Percentiles rank a stretch among this genome's conserved stretches.
Evolutionary conservation across 2,888 invertebrate genomes (phyloP).

Genomic region (Drosophila longiperda): DNA sequence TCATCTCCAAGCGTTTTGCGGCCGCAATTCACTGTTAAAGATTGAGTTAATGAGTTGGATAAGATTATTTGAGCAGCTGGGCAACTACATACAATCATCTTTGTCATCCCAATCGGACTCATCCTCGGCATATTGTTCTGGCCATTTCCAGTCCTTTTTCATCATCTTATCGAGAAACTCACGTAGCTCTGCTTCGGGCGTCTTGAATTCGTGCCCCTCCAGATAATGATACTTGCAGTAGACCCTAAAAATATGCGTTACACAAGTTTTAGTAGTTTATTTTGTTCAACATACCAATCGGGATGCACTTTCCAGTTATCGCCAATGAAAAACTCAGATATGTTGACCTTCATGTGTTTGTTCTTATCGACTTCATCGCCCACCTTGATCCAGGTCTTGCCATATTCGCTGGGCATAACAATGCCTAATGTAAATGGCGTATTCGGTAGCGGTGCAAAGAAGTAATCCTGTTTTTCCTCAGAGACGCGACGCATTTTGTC

Average conservation of each 20-base stretch:
- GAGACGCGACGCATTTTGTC: constrained; percentile 94
- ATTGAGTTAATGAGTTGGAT: background rate
- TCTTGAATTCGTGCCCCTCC: constrained; percentile 90
- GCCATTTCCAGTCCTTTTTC: constrained; percentile 87
- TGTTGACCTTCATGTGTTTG: constrained; percentile 88
- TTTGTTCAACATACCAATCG: constrained; percentile 88
- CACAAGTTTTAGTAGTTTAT: background rate
- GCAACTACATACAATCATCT: constrained; percentile 75
- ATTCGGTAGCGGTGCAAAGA: constrained; percentile 91
- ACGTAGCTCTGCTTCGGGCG: constrained; percentile 90
- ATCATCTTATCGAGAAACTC: constrained; percentile 91
- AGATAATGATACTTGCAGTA: constrained; percentile 95
- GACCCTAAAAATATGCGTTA: constrained; percentile 86
- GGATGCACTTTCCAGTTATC: constrained; percentile 93
- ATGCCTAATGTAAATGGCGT: constrained; percentile 95
- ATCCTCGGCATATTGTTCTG: constrained; percentile 87
- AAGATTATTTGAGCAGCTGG: background rate
- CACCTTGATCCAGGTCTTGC: constrained; percentile 87
- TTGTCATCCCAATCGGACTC: constrained; percentile 79
- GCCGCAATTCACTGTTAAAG: constrained; percentile 87
- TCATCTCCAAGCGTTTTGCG: constrained; percentile 88
- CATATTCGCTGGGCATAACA: constrained; percentile 92
- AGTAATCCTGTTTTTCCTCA: constrained; percentile 92
- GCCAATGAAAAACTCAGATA: constrained; percentile 90
- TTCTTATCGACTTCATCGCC: constrained; percentile 91